Evolutionary conservation across 1,140 invertebrate species (phyloP).

Genomic region (Calliphora vicina): DNA sequence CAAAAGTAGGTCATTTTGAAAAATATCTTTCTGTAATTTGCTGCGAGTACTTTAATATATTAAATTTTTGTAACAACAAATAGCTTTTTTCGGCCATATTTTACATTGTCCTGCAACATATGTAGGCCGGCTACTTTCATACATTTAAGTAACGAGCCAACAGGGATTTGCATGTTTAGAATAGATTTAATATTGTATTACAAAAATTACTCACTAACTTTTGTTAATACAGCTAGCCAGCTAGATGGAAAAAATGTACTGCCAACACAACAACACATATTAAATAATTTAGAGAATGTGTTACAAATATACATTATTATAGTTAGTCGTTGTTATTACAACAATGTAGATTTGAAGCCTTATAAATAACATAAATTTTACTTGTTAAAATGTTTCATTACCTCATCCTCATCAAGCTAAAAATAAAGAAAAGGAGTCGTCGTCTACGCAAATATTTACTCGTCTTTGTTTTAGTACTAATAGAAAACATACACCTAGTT

Average conservation of each 20-base stretch:
- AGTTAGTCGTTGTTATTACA: neutral
- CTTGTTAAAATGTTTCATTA: conserved; percentile 1
- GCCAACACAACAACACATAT: no score
- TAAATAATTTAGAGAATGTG: no score
- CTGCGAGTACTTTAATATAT: no score
- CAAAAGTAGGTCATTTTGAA: no score
- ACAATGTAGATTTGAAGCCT: neutral
- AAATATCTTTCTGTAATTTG: no score
- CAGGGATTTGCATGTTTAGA: conserved; percentile 7
- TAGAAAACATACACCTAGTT: no score
- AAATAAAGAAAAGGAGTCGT: neutral
- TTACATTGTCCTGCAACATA: conserved; percentile 2
- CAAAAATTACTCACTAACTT: neutral
- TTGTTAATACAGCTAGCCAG: neutral
- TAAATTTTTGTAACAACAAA: no score
- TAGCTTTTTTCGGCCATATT: no score
- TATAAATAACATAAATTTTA: neutral
- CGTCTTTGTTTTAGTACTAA: no score
- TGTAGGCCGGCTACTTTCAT: neutral
- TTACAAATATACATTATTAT: no score
- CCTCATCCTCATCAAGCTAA: neutral
- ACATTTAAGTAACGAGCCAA: no score
- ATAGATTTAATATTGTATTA: neutral
- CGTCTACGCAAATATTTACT: no score
- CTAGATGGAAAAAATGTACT: neutral